These are phyloP conservation scores for Apamea crenata DNA, from an alignment of 2,888 invertebrate species.

Conservation along the genomic window DNA sequence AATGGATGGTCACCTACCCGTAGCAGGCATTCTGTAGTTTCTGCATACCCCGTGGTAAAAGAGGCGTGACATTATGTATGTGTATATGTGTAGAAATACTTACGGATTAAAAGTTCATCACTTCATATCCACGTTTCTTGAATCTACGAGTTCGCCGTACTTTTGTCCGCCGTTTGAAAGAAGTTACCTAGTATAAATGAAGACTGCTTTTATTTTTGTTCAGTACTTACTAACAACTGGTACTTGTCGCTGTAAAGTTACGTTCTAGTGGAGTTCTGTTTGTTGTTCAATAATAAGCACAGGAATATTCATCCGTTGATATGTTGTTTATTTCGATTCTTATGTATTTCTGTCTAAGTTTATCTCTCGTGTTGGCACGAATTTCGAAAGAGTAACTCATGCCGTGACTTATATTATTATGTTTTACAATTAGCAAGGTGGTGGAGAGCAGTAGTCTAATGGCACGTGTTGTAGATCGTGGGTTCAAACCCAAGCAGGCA, in stretches of 20 bases:
- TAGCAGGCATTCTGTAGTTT: background rate
- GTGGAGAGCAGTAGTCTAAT: background rate
- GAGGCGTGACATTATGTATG: background rate
- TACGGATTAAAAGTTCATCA: background rate
- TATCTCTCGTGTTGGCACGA: background rate
- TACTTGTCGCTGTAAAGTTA: constrained; percentile 62
- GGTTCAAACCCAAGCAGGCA: background rate
- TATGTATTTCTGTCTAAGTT: background rate
- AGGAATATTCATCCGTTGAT: constrained; percentile 57
- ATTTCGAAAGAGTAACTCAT: background rate
- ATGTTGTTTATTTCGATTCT: constrained; percentile 28
- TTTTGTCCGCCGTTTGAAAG: constrained; percentile 67
- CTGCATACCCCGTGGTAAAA: background rate
- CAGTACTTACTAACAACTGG: constrained; percentile 65
- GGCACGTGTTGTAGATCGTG: background rate
- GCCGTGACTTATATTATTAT: background rate
- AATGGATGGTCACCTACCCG: no score
- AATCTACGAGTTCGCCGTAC: constrained; percentile 56
- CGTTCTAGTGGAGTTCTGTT: constrained; percentile 45
- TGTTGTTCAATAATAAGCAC: constrained; percentile 60
- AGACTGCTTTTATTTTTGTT: constrained; percentile 68
- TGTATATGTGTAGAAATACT: background rate
- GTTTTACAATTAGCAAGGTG: background rate
- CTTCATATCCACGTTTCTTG: constrained; percentile 50
- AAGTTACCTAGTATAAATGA: constrained; percentile 71